Conservation (phyloP, 2,113 vertebrate genomes). For the Melanostigma gelatinosum region DNA sequence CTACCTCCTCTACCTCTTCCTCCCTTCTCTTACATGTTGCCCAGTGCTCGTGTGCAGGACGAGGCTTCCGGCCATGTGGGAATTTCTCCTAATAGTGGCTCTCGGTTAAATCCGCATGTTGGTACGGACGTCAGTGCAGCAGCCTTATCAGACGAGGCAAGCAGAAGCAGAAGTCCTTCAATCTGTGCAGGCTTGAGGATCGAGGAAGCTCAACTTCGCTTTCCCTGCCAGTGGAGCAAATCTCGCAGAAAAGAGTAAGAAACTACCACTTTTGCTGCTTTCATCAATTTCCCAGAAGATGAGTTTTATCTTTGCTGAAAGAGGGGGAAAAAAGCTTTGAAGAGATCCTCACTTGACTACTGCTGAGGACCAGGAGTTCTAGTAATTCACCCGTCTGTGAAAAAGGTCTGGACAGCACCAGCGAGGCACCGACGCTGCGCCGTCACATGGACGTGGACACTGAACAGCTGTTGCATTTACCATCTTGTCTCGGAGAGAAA, state of each 20-base stretch:
- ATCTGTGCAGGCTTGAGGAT: conserved; percentile 33
- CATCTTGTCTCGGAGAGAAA: conserved; percentile 28
- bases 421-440: conserved; percentile 32
- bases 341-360: neutral
- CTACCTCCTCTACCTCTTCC: conserved; percentile 60
- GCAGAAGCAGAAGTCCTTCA: conserved; percentile 18
- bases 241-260: conserved; percentile 40
- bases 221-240: conserved; percentile 33
- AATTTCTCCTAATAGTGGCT: conserved; percentile 64
- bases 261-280: conserved; percentile 1
- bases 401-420: conserved; percentile 37
- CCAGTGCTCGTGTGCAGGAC: conserved; percentile 65
- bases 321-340: neutral
- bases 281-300: conserved; percentile 13
- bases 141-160: conserved; percentile 11
- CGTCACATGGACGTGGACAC: conserved; percentile 48
- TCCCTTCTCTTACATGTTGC: conserved; percentile 67
- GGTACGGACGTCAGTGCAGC: conserved; percentile 29
- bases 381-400: conserved; percentile 34
- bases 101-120: conserved; percentile 49
- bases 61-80: conserved; percentile 69
- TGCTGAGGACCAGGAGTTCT: conserved; percentile 34
- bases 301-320: conserved; percentile 9
- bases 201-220: neutral
- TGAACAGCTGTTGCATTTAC: conserved; percentile 63